Percentiles rank a stretch among this genome's conserved stretches.
Evolutionary conservation across 2,888 invertebrate genomes (phyloP).

Genomic region (Chouioia cunea): DNA sequence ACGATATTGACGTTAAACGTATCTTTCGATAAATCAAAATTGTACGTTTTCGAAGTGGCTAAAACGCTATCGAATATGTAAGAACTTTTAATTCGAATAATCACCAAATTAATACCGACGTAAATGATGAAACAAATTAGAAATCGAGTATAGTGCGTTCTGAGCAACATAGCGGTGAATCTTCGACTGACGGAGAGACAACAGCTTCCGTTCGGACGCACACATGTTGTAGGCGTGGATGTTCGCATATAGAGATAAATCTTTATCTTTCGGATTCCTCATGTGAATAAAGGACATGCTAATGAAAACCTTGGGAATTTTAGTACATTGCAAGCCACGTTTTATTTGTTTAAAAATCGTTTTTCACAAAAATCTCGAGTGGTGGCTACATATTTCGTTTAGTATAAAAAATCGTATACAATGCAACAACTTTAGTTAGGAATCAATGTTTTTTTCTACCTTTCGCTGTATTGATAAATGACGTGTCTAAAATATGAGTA

Average conservation of each 20-base stretch:
- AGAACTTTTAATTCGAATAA: conserved; percentile 31
- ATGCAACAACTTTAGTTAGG: conserved; percentile 30
- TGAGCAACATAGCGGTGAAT: conserved; percentile 17
- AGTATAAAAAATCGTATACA: conserved; percentile 44
- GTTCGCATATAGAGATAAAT: conserved; percentile 33
- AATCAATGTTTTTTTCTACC: conserved; percentile 19
- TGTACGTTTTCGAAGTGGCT: conserved; percentile 15
- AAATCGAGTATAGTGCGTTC: conserved; percentile 29
- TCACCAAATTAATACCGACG: conserved; percentile 34
- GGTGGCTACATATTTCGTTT: conserved; percentile 18
- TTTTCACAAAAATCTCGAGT: conserved; percentile 27
- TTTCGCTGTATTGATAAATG: conserved; percentile 20
- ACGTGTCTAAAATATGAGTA: not conserved
- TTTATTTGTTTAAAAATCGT: conserved; percentile 19
- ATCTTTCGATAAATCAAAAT: not conserved
- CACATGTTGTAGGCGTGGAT: conserved; percentile 42
- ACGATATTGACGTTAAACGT: not conserved
- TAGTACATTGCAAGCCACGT: no score
- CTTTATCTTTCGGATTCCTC: conserved; percentile 32
- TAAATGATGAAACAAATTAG: conserved; percentile 35
- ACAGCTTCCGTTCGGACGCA: conserved; percentile 36
- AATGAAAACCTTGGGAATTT: no score
- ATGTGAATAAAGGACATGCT: no score
- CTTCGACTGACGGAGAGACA: conserved; percentile 28
- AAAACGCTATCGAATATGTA: conserved; percentile 19